Base-by-base conservation (phyloP, 2,797 vertebrate genomes). In the Hapalemur alaotrensis region DNA sequence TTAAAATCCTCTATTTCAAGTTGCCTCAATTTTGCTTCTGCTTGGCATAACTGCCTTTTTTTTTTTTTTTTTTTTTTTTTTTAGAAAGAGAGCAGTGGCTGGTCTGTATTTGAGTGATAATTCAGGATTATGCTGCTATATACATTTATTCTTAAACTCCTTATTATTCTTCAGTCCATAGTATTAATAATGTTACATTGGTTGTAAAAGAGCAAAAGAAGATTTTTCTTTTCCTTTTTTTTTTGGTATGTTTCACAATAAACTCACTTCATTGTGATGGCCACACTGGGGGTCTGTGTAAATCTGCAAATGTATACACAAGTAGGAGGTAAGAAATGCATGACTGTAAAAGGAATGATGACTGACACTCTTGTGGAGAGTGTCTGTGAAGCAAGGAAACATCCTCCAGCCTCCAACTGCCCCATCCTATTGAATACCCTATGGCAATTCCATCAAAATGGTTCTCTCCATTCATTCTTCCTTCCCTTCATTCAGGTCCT, bases 401-500 rank as follows among this genome's bases (percentile, higher is more conserved):
- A 35, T 96, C 70, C 86, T 91, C 30, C 32, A 69, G 85, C 23
- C 73, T 46, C 46, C 61, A 84, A 43, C 43, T 70, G 91, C 43
- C 46, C 75, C 2, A 0, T 41, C 32, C 78, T 96, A 61, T 97
- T 97, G 97, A 96, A 97, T 95, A 91, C 78, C 95, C 76, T 79
- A 50, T 95, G 97, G 97, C 96, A 98, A 89, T 75, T 97, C 86
- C 92, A 89, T 89, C 97, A 97, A 97, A 98, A 96, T 93, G 95
- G 84, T 81, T 98, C 82, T 97, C 94, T 98, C 97, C 98, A 98
- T 96, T 98, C 96, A 96, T 95, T 93, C 54, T 28, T 92, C 88
- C 41, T 97, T 82, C 41, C 82, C 91, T 97, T 95, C 98, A 98
- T 98, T 98, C 98, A 98, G 95, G 97, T 90, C 63, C 79, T 89